Percentiles rank a stretch among this genome's conserved stretches.
These are phyloP conservation scores for Cephus nigrinus DNA, from an alignment of 2,888 invertebrate species.

Conservation along the genomic window DNA sequence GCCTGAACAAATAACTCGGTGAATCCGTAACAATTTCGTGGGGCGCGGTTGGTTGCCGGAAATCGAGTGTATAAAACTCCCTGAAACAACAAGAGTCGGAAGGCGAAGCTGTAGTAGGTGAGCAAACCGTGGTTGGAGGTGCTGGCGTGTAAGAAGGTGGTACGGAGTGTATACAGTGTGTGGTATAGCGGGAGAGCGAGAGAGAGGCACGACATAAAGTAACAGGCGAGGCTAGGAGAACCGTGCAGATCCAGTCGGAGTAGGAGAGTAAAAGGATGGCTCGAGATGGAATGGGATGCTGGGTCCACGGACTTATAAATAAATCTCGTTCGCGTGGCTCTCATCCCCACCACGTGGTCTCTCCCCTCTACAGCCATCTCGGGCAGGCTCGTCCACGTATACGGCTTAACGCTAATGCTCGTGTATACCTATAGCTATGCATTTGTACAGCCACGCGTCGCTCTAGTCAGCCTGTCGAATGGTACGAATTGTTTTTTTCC, in stretches of 20 bases:
- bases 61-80: conserved; percentile 7
- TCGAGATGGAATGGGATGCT: conserved; percentile 19
- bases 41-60: neutral
- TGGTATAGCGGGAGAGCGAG: conserved; percentile 16
- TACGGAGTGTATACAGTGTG: conserved; percentile 9
- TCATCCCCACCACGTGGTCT: conserved; percentile 51
- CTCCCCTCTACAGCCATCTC: conserved; percentile 9
- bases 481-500: too few relatives aligned
- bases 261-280: conserved; percentile 6
- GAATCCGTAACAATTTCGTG: neutral
- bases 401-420: neutral
- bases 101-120: neutral
- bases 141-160: neutral
- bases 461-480: neutral
- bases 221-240: conserved; percentile 29
- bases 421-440: neutral
- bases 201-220: conserved; percentile 21
- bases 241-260: conserved; percentile 18
- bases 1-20: neutral
- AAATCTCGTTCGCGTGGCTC: conserved; percentile 67
- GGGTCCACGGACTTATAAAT: conserved; percentile 62
- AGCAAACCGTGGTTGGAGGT: neutral
- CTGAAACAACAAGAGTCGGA: conserved; percentile 1
- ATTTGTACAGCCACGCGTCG: neutral
- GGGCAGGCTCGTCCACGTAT: neutral